Percentiles rank a stretch among this genome's conserved stretches.
These are phyloP conservation scores for Rhysida immarginata DNA, from an alignment of 1,140 invertebrate genomes.

Conservation along the genomic window DNA sequence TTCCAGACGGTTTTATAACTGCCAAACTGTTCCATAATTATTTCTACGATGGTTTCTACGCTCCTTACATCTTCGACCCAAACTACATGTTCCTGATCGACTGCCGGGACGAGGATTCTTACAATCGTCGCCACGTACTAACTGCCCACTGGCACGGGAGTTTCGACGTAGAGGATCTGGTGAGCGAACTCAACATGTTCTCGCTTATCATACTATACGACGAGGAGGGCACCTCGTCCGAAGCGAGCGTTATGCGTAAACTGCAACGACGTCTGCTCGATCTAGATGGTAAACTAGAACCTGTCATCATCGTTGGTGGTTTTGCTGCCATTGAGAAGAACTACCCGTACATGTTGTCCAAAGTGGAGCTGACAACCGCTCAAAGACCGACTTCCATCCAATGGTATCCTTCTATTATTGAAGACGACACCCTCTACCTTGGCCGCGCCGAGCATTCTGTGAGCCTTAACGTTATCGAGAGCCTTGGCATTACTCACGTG, in stretches of 20 bases:
- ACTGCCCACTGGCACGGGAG: constrained; percentile 22
- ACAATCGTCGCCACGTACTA: constrained; percentile 16
- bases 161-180: constrained; percentile 12
- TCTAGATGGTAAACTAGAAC: constrained; percentile 17
- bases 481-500: constrained; percentile 21
- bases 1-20: constrained; percentile 13
- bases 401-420: constrained; percentile 23
- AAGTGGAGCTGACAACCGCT: constrained; percentile 12
- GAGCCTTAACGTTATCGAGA: constrained; percentile 17
- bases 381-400: constrained; percentile 14
- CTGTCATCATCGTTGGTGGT: constrained; percentile 20
- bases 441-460: constrained; percentile 23
- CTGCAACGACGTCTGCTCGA: constrained; percentile 15
- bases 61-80: constrained; percentile 23
- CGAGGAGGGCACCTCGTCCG: constrained; percentile 9
- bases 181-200: constrained; percentile 12
- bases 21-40: constrained; percentile 21
- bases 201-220: constrained; percentile 23
- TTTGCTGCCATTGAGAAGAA: constrained; percentile 17
- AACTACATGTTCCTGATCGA: constrained; percentile 23
- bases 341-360: constrained; percentile 18
- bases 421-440: constrained; percentile 21
- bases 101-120: constrained; percentile 17
- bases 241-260: constrained; percentile 12
- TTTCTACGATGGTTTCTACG: constrained; percentile 26